These are phyloP conservation scores for Hippocampus abdominalis DNA, from an alignment of 2,113 vertebrate genomes.

Conservation along the genomic window DNA sequence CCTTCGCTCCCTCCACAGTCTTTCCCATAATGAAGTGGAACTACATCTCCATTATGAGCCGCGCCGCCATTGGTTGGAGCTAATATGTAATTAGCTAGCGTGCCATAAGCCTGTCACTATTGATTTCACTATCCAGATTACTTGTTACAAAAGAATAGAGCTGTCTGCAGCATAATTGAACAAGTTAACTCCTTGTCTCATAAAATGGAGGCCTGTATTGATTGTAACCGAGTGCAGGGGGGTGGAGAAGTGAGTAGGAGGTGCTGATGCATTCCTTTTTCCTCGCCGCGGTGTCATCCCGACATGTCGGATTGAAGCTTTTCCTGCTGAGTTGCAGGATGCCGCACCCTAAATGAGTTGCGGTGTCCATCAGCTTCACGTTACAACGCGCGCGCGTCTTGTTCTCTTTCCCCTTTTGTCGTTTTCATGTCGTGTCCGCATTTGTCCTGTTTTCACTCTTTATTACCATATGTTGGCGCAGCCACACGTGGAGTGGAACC, in stretches of 20 bases:
- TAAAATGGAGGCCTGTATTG: conserved; percentile 97
- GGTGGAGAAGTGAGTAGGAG: conserved; percentile 70
- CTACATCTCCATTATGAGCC: conserved; percentile 92
- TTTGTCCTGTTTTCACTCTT: conserved; percentile 35
- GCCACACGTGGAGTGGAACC: neutral
- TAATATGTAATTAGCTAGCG: conserved; percentile 98
- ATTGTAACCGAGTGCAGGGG: conserved; percentile 75
- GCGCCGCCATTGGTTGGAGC: conserved; percentile 86
- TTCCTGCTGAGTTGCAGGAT: conserved; percentile 60
- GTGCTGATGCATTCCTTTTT: conserved; percentile 67
- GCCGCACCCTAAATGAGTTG: conserved; percentile 43
- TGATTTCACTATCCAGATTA: conserved; percentile 98
- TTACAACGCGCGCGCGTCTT: conserved; percentile 20
- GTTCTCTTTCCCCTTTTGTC: conserved; percentile 27
- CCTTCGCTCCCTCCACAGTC: conserved; percentile 53
- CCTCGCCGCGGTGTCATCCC: conserved; percentile 39
- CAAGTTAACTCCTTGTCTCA: conserved; percentile 99
- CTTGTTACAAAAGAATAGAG: conserved; percentile 99
- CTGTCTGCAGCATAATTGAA: conserved; percentile 98
- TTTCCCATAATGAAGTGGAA: conserved; percentile 91
- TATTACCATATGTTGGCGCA: conserved; percentile 39
- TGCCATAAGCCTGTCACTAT: conserved; percentile 93
- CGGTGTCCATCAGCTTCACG: conserved; percentile 35
- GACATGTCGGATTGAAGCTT: conserved; percentile 55
- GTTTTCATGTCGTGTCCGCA: conserved; percentile 42